Percentiles rank a stretch among this genome's conserved stretches.
Conservation (phyloP, 1,140 invertebrate species). For the Drosophila takahashii region DNA sequence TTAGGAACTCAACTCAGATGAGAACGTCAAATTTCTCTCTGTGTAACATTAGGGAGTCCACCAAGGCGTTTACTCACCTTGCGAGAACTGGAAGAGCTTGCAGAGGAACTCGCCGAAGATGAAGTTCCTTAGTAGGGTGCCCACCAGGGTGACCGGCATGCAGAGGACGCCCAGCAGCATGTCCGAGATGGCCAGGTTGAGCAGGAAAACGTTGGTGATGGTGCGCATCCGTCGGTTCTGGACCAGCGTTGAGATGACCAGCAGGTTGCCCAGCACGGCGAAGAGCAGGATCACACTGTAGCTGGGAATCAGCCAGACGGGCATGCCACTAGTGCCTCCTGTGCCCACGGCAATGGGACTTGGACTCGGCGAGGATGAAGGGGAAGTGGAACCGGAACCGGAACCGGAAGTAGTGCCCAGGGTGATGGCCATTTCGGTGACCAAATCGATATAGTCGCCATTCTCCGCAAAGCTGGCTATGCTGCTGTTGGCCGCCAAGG, state of each 20-base stretch:
- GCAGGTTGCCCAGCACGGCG: conserved; percentile 91
- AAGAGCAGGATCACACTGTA: conserved; percentile 92
- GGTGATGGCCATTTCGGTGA: neutral
- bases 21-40: no score
- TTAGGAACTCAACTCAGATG: no score
- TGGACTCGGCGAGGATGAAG: neutral
- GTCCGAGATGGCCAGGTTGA: conserved; percentile 94
- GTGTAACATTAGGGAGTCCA: conserved; percentile 1
- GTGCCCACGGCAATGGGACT: conserved; percentile 8
- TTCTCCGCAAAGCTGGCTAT: neutral
- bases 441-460: neutral
- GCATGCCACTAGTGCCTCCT: conserved; percentile 56
- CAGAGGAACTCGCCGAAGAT: conserved; percentile 93
- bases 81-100: conserved; percentile 93
- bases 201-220: conserved; percentile 94
- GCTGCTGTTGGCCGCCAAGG: neutral
- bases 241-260: conserved; percentile 92
- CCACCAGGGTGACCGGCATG: conserved; percentile 94
- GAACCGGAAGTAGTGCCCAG: neutral
- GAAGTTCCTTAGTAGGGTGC: conserved; percentile 92
- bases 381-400: neutral
- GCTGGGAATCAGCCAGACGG: conserved; percentile 87
- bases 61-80: conserved; percentile 87
- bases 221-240: conserved; percentile 94
- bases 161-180: conserved; percentile 93